Evolutionary conservation across 2,888 invertebrate genomes (phyloP).

Genomic region (Philhelius pedissequus): DNA sequence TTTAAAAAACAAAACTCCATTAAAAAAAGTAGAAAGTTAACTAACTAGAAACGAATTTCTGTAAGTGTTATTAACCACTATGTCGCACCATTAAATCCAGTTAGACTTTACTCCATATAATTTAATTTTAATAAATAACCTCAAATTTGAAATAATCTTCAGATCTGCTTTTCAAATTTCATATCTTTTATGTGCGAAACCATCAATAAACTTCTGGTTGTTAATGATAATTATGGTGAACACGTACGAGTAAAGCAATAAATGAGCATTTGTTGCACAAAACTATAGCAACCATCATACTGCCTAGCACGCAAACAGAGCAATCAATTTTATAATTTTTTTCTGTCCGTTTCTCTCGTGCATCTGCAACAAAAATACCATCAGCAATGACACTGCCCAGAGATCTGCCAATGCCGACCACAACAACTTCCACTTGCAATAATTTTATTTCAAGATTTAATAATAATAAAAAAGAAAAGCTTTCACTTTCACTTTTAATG

Average conservation of each 20-base stretch:
- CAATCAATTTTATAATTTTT: neutral
- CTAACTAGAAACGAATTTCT: neutral
- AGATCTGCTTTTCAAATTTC: neutral
- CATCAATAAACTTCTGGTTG: neutral
- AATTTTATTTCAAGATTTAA: neutral
- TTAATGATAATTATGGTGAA: neutral
- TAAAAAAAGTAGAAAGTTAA: neutral
- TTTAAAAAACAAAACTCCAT: too few species aligned
- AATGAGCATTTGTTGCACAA: neutral
- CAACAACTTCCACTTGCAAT: neutral
- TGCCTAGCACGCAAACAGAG: slow-evolving; percentile 28
- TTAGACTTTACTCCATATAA: neutral
- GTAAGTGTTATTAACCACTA: neutral
- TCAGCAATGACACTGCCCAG: slow-evolving; percentile 36
- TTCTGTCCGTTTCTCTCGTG: slow-evolving; percentile 6
- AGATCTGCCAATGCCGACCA: slow-evolving; percentile 25
- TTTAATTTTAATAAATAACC: neutral
- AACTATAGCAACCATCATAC: slow-evolving; percentile 25
- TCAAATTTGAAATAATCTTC: neutral
- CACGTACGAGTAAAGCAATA: neutral
- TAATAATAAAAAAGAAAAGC: slow-evolving; percentile 31
- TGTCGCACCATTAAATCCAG: neutral
- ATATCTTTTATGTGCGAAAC: neutral
- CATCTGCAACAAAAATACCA: slow-evolving; percentile 25
- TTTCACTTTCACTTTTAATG: slow-evolving; percentile 66